phyloP scores from a whole-genome alignment of 2,797 vertebrate species.

The Periparus ater region DNA sequence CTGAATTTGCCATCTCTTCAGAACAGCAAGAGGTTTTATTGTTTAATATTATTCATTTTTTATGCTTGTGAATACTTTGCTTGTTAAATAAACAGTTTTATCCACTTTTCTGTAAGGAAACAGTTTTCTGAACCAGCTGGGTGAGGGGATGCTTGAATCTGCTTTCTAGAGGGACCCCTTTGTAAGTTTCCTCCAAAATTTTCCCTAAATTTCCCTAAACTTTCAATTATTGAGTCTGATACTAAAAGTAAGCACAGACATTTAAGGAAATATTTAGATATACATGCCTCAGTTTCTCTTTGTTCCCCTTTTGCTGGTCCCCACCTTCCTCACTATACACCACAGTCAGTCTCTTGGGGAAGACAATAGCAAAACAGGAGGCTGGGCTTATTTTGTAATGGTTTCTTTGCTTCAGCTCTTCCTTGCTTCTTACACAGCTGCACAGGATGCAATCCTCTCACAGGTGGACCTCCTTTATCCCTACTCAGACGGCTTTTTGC shows the following conservation, averaged over 20 bases:
- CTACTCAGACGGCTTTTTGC: background rate
- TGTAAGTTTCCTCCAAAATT: background rate
- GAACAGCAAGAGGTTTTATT: background rate
- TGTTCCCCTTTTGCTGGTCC: background rate
- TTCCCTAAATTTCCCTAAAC: background rate
- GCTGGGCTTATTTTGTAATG: fast-evolving
- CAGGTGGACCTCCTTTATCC: background rate
- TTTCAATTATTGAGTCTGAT: background rate
- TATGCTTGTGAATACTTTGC: background rate
- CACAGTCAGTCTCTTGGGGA: background rate
- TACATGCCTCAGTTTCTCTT: background rate
- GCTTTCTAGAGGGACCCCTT: background rate
- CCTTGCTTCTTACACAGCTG: background rate
- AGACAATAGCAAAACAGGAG: background rate
- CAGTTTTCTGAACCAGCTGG: background rate
- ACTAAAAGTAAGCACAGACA: background rate
- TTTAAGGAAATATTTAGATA: background rate
- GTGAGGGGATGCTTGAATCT: background rate
- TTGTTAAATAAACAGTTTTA: background rate
- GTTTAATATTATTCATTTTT: background rate
- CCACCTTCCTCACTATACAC: background rate
- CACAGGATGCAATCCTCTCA: fast-evolving
- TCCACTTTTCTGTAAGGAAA: background rate
- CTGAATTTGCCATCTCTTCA: background rate
- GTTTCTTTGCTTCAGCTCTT: background rate